These are phyloP conservation scores for Ostrea edulis DNA, from an alignment of 1,140 invertebrate species.

Conservation along the genomic window DNA sequence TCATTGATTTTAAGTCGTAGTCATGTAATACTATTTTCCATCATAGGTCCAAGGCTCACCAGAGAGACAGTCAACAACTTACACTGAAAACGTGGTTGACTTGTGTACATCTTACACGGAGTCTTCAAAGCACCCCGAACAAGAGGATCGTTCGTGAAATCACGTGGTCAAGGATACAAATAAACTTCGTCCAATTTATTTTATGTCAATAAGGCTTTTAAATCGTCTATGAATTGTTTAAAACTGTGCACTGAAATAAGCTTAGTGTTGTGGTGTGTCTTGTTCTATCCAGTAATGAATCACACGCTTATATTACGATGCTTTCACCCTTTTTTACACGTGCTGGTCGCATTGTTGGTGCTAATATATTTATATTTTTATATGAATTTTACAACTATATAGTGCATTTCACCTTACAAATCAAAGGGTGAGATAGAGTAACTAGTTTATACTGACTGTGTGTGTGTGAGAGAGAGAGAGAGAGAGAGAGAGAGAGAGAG, in stretches of 20 bases:
- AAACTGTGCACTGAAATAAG: no score
- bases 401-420: not conserved
- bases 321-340: not conserved
- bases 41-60: not conserved
- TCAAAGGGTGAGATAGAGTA: no score
- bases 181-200: no score
- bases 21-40: not conserved
- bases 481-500: no score
- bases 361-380: not conserved
- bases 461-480: no score
- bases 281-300: no score
- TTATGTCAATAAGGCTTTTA: no score
- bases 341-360: not conserved
- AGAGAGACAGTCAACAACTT: not conserved
- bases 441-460: no score
- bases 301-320: no score
- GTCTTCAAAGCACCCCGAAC: not conserved
- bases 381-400: not conserved
- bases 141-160: not conserved
- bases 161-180: not conserved
- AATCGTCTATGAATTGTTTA: no score
- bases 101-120: not conserved
- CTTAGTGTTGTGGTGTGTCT: no score
- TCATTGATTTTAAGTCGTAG: no score
- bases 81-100: not conserved